Evolutionary conservation across 2,113 vertebrate genomes (phyloP).

Genomic region (Zosterops lateralis): DNA sequence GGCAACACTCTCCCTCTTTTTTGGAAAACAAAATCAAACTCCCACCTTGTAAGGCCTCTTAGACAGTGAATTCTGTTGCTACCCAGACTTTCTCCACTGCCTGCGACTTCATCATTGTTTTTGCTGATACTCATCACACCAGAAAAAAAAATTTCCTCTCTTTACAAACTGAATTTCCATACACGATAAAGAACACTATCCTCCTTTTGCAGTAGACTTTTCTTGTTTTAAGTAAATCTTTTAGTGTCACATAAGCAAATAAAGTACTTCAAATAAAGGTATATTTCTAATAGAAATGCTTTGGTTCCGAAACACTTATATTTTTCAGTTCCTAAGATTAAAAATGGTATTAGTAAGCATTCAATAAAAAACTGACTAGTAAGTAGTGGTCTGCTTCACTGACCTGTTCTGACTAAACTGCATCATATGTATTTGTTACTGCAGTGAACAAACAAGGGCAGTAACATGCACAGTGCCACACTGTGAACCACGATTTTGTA

Average conservation of each 20-base stretch:
- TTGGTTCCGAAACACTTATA: not conserved
- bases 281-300: not conserved
- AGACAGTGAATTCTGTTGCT: not conserved
- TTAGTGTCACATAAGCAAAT: not conserved
- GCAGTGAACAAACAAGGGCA: not conserved
- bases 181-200: not conserved
- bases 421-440: not conserved
- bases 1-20: not conserved
- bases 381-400: not conserved
- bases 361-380: not conserved
- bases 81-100: not conserved
- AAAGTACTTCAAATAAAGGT: not conserved
- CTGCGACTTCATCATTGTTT: not conserved
- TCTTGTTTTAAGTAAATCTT: not conserved
- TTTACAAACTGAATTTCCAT: not conserved
- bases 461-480: not conserved
- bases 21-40: not conserved
- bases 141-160: not conserved
- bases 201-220: not conserved
- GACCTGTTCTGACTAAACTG: not conserved
- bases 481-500: not conserved
- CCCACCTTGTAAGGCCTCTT: not conserved
- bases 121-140: not conserved
- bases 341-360: not conserved
- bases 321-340: not conserved